These are phyloP conservation scores for Nannoperca obscura DNA, from an alignment of 2,797 vertebrate genomes.

Conservation along the genomic window DNA sequence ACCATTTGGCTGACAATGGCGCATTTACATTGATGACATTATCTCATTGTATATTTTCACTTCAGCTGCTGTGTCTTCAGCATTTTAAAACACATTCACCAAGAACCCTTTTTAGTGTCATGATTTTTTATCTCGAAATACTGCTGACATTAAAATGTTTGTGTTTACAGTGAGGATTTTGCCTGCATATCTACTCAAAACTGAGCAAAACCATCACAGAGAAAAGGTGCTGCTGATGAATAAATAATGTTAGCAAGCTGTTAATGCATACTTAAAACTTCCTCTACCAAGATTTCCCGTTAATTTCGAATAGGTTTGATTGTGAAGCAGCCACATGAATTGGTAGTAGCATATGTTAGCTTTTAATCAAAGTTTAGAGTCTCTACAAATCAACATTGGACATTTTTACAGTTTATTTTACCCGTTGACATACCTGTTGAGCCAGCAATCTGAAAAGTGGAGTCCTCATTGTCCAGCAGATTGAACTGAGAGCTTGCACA, in stretches of 20 bases:
- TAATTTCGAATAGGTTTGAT: not conserved
- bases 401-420: not conserved
- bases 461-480: constrained; percentile 94
- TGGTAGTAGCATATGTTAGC: not conserved
- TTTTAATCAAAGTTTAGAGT: constrained; percentile 19
- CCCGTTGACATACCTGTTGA: constrained; percentile 88
- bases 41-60: not conserved
- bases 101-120: not conserved
- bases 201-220: constrained; percentile 2
- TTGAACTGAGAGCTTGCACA: constrained; percentile 98
- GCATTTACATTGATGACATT: not conserved
- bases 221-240: not conserved
- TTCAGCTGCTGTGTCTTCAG: not conserved
- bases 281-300: not conserved
- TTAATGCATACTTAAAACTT: not conserved
- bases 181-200: not conserved
- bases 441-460: constrained; percentile 92
- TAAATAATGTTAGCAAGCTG: not conserved
- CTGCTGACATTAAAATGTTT: not conserved
- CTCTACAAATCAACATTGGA: not conserved
- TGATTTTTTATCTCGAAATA: not conserved
- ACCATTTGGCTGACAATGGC: not conserved
- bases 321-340: not conserved
- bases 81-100: not conserved
- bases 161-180: constrained; percentile 17